Base-by-base conservation (phyloP, 2,113 vertebrate species). In the Scartelaos histophorus region DNA sequence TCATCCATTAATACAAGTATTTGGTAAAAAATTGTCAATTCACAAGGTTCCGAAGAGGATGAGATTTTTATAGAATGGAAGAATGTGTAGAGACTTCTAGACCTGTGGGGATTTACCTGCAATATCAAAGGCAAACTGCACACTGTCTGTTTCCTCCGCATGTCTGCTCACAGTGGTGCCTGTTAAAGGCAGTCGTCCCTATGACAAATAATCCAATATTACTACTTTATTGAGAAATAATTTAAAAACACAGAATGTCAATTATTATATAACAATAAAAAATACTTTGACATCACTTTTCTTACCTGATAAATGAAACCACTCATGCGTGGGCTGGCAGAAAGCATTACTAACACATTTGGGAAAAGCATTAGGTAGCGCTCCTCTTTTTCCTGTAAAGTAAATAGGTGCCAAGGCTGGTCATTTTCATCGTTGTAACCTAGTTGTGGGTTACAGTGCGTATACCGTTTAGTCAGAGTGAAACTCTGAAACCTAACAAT, bases 271-370 rank as follows among this genome's bases (percentile, higher is more conserved):
- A 53, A 53, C 19, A 53, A 53, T 9, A 17, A 3, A 16, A 17
- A 16, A 49, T 15, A 54, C 17, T 61, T 29, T 17, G 38, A 29
- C 58, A 13, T 51, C 10, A 25, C 22, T 47, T 62, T 25, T 1
- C 71, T 91, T 90, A 96, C 98, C 95, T 99, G 97, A 90, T 97
- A 99, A 82, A 99, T 96, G 75, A 99, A 99, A 78, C 97, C 97
- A 81, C 97, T 99, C 97, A 99, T 99, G 64, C 97, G 94, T 69
- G 97, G 95, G 88, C 97, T 99, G 75, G 96, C 95, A 25, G 97
- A 98, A 24, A 99, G 91, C 94, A 98, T 95, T 71, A 99, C 89
- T 73, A 99, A 78, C 83, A 95, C 72, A 3, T 87, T 95, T 19
- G 97, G 93, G 88, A 99, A 99, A 76, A 99, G 88, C 94, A 99